Conservation (phyloP, 2,113 vertebrate species). For the Tachysurus vachellii region DNA sequence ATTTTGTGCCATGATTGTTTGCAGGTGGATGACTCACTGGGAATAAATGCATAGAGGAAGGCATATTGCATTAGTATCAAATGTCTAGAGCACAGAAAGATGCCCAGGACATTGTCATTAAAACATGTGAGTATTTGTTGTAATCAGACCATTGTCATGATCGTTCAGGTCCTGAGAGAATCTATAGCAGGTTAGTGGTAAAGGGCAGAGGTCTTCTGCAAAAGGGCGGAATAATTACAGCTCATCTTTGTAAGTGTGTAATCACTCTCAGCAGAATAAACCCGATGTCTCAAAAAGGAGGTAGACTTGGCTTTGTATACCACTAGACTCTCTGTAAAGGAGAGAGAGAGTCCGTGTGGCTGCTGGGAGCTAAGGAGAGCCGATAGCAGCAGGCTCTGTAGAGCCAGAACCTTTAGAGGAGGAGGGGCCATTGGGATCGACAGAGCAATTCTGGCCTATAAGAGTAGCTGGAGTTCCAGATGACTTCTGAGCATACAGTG, state of each 20-base stretch:
- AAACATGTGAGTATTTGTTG: conserved; percentile 56
- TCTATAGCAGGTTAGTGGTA: conserved; percentile 39
- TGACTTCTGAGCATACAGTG: conserved; percentile 74
- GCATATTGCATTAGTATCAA: conserved; percentile 34
- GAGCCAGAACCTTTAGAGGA: conserved; percentile 70
- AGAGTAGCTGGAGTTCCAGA: conserved; percentile 56
- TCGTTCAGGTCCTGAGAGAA: conserved; percentile 48
- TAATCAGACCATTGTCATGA: conserved; percentile 40
- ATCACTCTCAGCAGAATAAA: conserved; percentile 21
- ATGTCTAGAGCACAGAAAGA: conserved; percentile 29
- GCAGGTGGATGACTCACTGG: conserved; percentile 32
- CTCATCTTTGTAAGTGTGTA: conserved; percentile 19
- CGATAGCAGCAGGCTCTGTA: conserved; percentile 51
- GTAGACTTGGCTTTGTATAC: conserved; percentile 38
- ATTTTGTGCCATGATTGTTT: conserved; percentile 47
- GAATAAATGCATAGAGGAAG: conserved; percentile 33
- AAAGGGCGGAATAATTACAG: conserved; percentile 22
- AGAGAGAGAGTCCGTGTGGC: conserved; percentile 12
- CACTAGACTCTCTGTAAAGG: conserved; percentile 21
- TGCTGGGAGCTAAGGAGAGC: conserved; percentile 53
- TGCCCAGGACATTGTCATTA: conserved; percentile 34
- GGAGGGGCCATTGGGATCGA: conserved; percentile 67
- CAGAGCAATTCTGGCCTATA: conserved; percentile 63
- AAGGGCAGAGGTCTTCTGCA: conserved; percentile 32
- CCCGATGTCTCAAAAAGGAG: conserved; percentile 39